Conservation (phyloP, 2,797 vertebrate species). For the Bradypodion ventrale region DNA sequence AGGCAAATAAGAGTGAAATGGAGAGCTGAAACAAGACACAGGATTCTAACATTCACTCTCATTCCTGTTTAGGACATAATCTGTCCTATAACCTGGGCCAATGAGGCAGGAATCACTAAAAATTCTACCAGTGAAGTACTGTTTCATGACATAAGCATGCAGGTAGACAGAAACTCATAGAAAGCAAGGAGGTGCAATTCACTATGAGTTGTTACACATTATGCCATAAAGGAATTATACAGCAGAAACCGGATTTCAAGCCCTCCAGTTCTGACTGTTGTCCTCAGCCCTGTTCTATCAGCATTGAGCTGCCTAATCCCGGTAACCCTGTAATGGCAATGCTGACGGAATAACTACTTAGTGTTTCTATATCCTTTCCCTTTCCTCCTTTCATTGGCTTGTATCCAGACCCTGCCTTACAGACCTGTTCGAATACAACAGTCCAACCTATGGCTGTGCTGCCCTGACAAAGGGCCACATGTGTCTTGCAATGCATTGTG, state of each 20-base stretch:
- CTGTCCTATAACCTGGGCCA: neutral
- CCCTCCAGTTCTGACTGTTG: constrained; percentile 14
- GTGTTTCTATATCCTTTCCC: constrained; percentile 72
- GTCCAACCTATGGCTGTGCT: constrained; percentile 90
- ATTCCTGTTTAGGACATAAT: neutral
- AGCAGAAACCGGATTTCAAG: neutral
- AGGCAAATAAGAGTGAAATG: neutral
- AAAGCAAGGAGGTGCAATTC: neutral
- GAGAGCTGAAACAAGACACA: neutral
- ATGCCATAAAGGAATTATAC: neutral
- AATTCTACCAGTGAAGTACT: neutral
- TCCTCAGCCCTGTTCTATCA: constrained; percentile 75
- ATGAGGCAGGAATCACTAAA: neutral
- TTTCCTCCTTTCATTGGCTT: constrained; percentile 86
- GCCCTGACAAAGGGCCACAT: constrained; percentile 40
- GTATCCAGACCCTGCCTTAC: constrained; percentile 82
- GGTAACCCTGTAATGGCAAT: constrained; percentile 73
- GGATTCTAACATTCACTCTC: neutral
- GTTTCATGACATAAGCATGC: neutral
- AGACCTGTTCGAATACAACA: constrained; percentile 79
- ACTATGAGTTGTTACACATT: constrained; percentile 13
- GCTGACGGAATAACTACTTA: constrained; percentile 72
- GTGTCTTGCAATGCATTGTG: constrained; percentile 85
- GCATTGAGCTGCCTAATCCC: constrained; percentile 79
- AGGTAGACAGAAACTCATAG: neutral